Evolutionary conservation across 2,113 vertebrate species (phyloP), one percentile per base, ranked within the genome.

Genomic region (Marmota monax): DNA sequence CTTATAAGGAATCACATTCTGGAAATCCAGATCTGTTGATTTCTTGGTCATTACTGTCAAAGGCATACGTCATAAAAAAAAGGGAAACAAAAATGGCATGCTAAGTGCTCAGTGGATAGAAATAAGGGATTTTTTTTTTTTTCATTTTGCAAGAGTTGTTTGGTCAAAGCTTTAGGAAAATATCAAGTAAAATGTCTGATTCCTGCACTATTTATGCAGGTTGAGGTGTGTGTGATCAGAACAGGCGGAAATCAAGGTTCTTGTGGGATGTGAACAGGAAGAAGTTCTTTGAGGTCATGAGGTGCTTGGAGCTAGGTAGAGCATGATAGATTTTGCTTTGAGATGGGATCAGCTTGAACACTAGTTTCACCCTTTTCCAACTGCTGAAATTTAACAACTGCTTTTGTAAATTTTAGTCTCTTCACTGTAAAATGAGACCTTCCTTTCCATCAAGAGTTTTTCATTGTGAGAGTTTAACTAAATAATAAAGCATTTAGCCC

Each of bases 381-480:
- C 16, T 82, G 22, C n/a, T 95, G 18, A 23, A 72, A 61, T 78
- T 78, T 34, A 91, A 14, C 90, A 63, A 32, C 14, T 56, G 14
- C 10, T 70, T 80, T 2, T 65, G 23, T 29, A 58, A 72, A 3
- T 61, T 39, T 88, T 17, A 53, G 22, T 39, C 16, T 89, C 18
- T 56, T 77, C 42, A 9, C n/a, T 63, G 18, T 56, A 72, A 45
- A 76, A 5, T 25, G 8, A 0, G 2, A 4, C 78, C 2, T 42
- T 72, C 48, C 29, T 91, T 91, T 48, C 48, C 27, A 90, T 18
- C 2, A 79, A 39, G 25, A 58, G 9, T 63, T 74, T 12, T 34
- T 80, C 67, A 77, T 18, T 82, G 11, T 93, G 34, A 93, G 18
- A 27, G 76, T 65, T 82, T 88, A 83, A n/a, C 45, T 78, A 84